Conservation (phyloP, 1,140 invertebrate species). For the Drosophila neocordata region DNA sequence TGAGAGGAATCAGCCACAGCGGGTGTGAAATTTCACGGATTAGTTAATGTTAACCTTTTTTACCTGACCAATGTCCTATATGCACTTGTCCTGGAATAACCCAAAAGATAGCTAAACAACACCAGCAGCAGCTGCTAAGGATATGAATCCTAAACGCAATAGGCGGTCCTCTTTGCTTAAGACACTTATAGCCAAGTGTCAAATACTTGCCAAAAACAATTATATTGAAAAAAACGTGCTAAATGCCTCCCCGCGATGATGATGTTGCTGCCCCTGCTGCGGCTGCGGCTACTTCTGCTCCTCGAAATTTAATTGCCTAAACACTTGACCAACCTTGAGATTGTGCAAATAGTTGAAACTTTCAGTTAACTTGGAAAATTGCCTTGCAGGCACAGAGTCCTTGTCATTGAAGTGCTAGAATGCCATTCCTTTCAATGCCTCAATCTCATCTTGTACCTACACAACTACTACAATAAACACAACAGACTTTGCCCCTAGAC, state of each 20-base stretch:
- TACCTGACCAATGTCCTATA: conserved; percentile 34
- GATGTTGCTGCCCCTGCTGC: no score
- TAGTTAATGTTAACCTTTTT: conserved; percentile 19
- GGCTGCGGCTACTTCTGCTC: background rate
- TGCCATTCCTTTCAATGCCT: background rate
- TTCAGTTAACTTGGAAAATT: conserved; percentile 16
- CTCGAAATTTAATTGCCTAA: conserved; percentile 54
- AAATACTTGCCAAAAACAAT: conserved; percentile 58
- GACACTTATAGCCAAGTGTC: conserved; percentile 42
- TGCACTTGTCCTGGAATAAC: conserved; percentile 29
- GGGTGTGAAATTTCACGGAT: conserved; percentile 75
- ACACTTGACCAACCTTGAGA: conserved; percentile 60
- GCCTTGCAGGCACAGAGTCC: conserved; percentile 40
- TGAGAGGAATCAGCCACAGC: conserved; percentile 63
- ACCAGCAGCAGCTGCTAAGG: conserved; percentile 24
- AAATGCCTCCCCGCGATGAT: conserved; percentile 35
- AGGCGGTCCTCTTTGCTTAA: conserved; percentile 38
- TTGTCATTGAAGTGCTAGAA: conserved; percentile 60
- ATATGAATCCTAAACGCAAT: conserved; percentile 28
- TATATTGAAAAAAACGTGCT: conserved; percentile 40
- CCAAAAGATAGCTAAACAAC: conserved; percentile 1
- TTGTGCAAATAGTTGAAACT: conserved; percentile 17
- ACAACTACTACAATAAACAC: no score
- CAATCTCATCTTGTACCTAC: background rate
- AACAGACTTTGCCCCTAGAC: conserved; percentile 2